phyloP scores from a whole-genome alignment of 2,797 vertebrate species.

The Hapalemur alaotrensis region DNA sequence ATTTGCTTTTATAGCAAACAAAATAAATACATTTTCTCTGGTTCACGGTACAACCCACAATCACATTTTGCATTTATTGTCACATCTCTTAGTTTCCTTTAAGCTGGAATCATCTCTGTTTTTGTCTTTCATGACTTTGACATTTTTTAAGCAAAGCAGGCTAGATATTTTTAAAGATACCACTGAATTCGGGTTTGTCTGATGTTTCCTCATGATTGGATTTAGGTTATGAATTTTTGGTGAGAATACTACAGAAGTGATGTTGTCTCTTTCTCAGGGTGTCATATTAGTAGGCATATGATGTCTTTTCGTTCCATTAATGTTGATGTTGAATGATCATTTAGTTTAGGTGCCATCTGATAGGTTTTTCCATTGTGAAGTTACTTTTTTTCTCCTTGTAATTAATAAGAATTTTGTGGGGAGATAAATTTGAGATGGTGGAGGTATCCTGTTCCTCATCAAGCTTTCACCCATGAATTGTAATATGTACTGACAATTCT shows the following conservation, averaged over 20 bases:
- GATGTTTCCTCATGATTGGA: neutral
- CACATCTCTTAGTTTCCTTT: neutral
- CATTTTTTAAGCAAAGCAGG: neutral
- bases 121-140: neutral
- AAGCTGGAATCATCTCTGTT: neutral
- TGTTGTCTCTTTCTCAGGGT: neutral
- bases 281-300: neutral
- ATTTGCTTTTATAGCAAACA: neutral
- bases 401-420: neutral
- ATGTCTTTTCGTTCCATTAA: neutral
- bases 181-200: neutral
- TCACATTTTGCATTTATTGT: neutral
- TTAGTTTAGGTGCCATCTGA: neutral
- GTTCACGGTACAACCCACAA: neutral
- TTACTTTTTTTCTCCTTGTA: neutral
- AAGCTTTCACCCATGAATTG: neutral
- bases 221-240: slow-evolving; percentile 9
- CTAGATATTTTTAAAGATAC: neutral
- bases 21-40: neutral
- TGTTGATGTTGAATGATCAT: neutral
- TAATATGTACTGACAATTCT: neutral
- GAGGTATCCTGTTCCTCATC: neutral
- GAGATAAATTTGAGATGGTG: neutral
- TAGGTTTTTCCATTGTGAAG: neutral
- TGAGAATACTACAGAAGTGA: neutral